These are phyloP conservation scores for Dipus sagitta DNA, from an alignment of 2,797 vertebrate species.

Conservation along the genomic window DNA sequence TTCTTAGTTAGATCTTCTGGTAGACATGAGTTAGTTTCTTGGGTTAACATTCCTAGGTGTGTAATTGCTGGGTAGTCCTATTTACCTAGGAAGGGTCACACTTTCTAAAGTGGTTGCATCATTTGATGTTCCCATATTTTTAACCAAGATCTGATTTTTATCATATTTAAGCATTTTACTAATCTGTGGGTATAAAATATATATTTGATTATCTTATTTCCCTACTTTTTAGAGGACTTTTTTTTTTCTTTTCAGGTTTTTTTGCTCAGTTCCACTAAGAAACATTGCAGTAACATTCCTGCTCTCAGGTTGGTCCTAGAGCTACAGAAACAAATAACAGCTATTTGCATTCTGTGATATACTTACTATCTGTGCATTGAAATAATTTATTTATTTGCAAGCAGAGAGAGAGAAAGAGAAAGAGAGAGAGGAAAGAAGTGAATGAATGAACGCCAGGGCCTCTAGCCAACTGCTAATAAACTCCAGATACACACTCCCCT, in stretches of 20 bases:
- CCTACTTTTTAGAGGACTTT: background rate
- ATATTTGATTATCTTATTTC: conserved; percentile 1
- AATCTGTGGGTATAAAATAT: background rate
- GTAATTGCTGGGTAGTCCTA: background rate
- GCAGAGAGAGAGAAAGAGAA: no score
- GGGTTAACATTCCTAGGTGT: background rate
- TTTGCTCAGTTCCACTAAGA: background rate
- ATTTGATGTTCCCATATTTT: background rate
- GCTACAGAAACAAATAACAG: background rate
- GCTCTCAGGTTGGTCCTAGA: background rate
- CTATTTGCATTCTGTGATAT: background rate
- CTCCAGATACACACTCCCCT: no score
- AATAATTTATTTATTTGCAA: no score
- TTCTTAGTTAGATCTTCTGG: background rate
- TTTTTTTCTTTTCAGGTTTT: background rate
- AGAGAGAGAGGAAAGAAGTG: no score
- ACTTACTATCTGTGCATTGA: no score
- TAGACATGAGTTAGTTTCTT: background rate
- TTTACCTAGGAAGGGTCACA: background rate
- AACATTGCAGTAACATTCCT: background rate
- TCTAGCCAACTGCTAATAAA: no score
- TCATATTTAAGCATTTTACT: background rate
- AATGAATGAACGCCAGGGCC: no score
- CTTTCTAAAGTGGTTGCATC: background rate
- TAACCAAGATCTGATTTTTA: background rate